Evolutionary conservation across 2,888 invertebrate species (phyloP), one percentile per base, ranked within the genome.

Genomic region (Ligdia adustata): DNA sequence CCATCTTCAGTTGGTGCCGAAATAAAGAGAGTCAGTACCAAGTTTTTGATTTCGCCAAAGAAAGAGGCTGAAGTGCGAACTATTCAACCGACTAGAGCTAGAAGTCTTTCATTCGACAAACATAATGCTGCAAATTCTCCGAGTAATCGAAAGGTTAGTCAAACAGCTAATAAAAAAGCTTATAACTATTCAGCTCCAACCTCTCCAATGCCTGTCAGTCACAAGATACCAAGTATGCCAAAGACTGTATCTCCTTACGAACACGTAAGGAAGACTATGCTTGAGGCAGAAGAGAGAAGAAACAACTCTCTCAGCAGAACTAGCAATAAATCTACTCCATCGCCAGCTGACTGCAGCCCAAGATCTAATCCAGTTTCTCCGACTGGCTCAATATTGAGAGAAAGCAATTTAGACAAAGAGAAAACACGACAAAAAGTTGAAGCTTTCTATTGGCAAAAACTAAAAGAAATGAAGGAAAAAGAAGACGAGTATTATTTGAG

Each of bases 391-490:
- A 16, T 35, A 4, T 45, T 37, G 4, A 65, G 72, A 20, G 62
- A 65, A 7, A 9, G 42, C 13, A 41, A 43, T 5, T 4, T 44
- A 4, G 88, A 90, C 49, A 92, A 91, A 72, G 89, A 91, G 56
- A 91, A 90, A 62, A 91, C 92, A 24, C 75, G 92, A 6, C 91
- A 91, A 64, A 91, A 89, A 66, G 91, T 93, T 0, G 94, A 94
- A 69, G 93, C 92, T 0, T 93, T 92, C 62, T 94, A 93, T 56
- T 94, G 94, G 94, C 92, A 93, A 59, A 93, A 93, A 66, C 75
- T 94, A 41, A 93, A 92, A 66, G 92, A 92, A 71, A 71, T 92
- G 47, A 93, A 93, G 64, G 85, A 92, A 32, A 91, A 92, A 69
- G 93, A 93, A 75, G 93, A 94, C 61, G 84, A 90, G 49, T 90